These are phyloP conservation scores for Athripsodes cinereus DNA, from an alignment of 2,888 invertebrate species.

Conservation along the genomic window DNA sequence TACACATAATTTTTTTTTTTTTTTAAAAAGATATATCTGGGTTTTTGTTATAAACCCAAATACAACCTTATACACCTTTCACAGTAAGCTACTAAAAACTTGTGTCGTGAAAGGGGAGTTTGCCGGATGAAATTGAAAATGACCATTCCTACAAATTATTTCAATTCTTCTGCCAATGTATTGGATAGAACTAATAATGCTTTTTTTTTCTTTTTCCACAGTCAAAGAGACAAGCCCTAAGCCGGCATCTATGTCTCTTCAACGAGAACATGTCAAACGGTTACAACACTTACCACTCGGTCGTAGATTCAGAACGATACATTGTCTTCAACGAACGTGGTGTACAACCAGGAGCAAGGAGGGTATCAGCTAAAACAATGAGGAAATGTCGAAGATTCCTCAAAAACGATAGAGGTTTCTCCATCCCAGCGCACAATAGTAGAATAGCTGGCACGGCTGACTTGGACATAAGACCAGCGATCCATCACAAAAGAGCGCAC, in stretches of 20 bases:
- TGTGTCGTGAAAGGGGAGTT: too few relatives aligned
- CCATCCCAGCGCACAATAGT: constrained; percentile 56
- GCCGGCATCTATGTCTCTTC: constrained; percentile 56
- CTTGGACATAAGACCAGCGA: constrained; percentile 28
- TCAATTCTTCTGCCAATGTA: too few relatives aligned
- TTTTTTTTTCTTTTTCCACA: constrained; percentile 21
- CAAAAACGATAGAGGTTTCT: constrained; percentile 51
- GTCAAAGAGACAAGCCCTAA: constrained; percentile 51
- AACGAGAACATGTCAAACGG: constrained; percentile 57
- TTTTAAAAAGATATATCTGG: too few relatives aligned
- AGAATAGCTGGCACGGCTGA: constrained; percentile 45
- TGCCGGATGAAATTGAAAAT: too few relatives aligned
- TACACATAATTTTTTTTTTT: too few relatives aligned
- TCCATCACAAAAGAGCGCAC: constrained; percentile 25
- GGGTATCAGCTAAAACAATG: constrained; percentile 40
- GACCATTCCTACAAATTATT: too few relatives aligned
- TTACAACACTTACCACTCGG: constrained; percentile 59
- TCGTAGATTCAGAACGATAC: constrained; percentile 53
- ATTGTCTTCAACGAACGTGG: constrained; percentile 60
- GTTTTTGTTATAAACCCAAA: too few relatives aligned
- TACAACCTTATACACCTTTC: too few relatives aligned
- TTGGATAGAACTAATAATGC: too few relatives aligned
- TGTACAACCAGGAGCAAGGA: constrained; percentile 47
- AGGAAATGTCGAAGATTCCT: constrained; percentile 57
- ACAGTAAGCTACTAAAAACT: too few relatives aligned